These are phyloP conservation scores for Hephaestus fuliginosus DNA, from an alignment of 2,797 vertebrate species.

Conservation along the genomic window DNA sequence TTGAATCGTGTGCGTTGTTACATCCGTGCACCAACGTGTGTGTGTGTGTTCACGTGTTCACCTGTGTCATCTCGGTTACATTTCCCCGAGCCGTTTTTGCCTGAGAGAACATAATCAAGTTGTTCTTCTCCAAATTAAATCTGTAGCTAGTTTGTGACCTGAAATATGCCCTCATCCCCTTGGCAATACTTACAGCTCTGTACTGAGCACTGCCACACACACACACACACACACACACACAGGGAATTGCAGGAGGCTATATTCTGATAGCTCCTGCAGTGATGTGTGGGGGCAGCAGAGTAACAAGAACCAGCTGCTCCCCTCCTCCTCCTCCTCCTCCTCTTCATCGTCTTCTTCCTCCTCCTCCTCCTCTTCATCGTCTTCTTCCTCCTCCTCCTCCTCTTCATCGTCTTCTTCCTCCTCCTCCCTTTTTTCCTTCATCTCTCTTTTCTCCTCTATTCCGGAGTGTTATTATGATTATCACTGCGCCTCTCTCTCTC, in stretches of 20 bases:
- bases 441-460: conserved; percentile 47
- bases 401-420: no score
- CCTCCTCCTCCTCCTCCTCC: conserved; percentile 51
- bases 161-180: conserved; percentile 74
- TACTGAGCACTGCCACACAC: conserved; percentile 24
- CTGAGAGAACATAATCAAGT: conserved; percentile 77
- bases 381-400: conserved; percentile 32
- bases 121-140: conserved; percentile 79
- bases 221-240: conserved; percentile 32
- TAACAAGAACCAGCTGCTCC: conserved; percentile 75
- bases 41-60: conserved; percentile 28
- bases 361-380: conserved; percentile 25
- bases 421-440: conserved; percentile 29
- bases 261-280: conserved; percentile 70
- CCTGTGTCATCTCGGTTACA: conserved; percentile 60
- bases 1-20: conserved; percentile 5
- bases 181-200: conserved; percentile 61
- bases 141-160: conserved; percentile 78
- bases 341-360: conserved; percentile 20
- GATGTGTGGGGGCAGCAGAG: conserved; percentile 63
- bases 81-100: conserved; percentile 58
- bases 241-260: conserved; percentile 47
- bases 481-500: conserved; percentile 44
- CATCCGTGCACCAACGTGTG: not conserved
- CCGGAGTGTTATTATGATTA: conserved; percentile 61